Evolutionary conservation across 2,113 vertebrate species (phyloP), one percentile per base, ranked within the genome.

Genomic region (Motacilla alba): DNA sequence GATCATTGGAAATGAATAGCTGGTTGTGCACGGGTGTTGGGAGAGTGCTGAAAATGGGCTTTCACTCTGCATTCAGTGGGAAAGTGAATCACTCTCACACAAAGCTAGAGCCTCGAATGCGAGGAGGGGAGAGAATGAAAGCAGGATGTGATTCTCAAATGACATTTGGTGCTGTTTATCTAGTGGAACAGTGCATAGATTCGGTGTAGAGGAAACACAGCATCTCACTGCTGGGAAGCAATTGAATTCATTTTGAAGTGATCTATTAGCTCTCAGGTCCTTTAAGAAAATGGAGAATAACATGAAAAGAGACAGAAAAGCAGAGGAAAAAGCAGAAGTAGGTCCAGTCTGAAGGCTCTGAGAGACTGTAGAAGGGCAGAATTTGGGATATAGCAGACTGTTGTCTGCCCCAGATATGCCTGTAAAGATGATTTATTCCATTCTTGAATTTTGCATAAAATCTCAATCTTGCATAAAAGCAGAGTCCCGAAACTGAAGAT

Each of bases 111-210:
- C 77, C 94, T 89, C 87, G 0, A 96, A 91, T 95, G 62, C 0
- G 9, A 91, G 72, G 4, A 94, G 72, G 70, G 62, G 46, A 91
- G 63, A 93, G 95, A 97, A 95, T 95, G 94, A 94, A 95, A 95
- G 96, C 94, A 96, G 95, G 94, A 96, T 96, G 94, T 96, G 95
- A 96, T 95, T 94, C 85, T 90, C 72, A 63, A 84, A 93, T 96
- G 94, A 93, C 95, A 95, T 94, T 95, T 94, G 91, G 90, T 96
- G 95, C 82, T 96, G 91, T 94, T 96, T 97, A 95, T 95, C 95
- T 95, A 83, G 74, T 74, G 94, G 85, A 87, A 96, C 33, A 91
- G 50, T 62, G 72, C 59, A 94, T 58, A 74, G 90, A 94, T 80
- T 73, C 0, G 74, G 43, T 85, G 59, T 55, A 69, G 79, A 91